Conservation (phyloP, 2,797 vertebrate species). For the Buceros bicornis region DNA sequence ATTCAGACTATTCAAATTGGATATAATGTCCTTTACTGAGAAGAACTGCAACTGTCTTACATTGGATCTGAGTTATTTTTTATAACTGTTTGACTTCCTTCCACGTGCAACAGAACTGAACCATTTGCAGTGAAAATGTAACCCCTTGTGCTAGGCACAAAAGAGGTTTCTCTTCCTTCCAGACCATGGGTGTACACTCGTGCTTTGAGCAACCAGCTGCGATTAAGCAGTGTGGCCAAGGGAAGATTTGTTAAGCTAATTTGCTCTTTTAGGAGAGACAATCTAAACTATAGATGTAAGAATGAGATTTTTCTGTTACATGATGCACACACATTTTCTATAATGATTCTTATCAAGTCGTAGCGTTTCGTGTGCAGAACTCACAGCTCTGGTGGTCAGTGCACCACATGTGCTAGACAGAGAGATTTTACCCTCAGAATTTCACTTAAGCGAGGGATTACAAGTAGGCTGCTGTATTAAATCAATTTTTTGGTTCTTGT, state of each 20-base stretch:
- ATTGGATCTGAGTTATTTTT: not conserved
- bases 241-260: not conserved
- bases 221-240: not conserved
- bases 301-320: not conserved
- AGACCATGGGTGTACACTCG: not conserved
- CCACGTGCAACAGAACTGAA: not conserved
- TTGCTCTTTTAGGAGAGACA: not conserved
- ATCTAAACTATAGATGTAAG: not conserved
- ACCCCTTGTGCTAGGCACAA: not conserved
- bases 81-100: not conserved
- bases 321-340: not conserved
- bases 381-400: not conserved
- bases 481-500: slow-evolving; percentile 53
- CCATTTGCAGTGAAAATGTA: not conserved
- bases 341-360: not conserved
- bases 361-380: not conserved
- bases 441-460: slow-evolving; percentile 38
- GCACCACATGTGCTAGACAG: not conserved
- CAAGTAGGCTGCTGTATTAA: slow-evolving; percentile 25
- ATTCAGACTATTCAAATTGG: not conserved
- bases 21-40: not conserved
- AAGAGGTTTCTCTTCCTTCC: not conserved
- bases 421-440: not conserved
- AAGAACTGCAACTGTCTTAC: not conserved
- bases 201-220: not conserved